Evolutionary conservation across 2,113 vertebrate genomes (phyloP).

Genomic region (Siniperca knerii): DNA sequence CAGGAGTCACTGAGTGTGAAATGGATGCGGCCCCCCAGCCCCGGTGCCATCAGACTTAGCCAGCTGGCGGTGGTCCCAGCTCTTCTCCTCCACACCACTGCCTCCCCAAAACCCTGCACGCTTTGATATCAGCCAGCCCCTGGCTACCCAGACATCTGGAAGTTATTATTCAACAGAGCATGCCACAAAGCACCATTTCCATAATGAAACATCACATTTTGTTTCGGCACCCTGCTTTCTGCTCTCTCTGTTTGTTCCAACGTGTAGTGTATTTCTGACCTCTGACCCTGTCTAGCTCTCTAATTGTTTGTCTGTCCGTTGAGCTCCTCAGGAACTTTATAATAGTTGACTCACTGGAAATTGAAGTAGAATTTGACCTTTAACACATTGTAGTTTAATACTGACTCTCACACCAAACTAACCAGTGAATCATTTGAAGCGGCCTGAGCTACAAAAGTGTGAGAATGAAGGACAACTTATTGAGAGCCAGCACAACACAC

Average conservation of each 20-base stretch:
- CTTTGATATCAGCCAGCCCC: conserved; percentile 84
- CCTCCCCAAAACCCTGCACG: conserved; percentile 78
- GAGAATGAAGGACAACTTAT: conserved; percentile 40
- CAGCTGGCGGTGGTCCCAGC: conserved; percentile 82
- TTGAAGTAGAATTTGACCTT: conserved; percentile 28
- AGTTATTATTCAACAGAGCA: conserved; percentile 86
- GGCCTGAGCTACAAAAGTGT: conserved; percentile 6
- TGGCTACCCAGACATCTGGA: conserved; percentile 87
- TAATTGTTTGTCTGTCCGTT: conserved; percentile 25
- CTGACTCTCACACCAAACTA: neutral
- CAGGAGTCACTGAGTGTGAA: conserved; percentile 85
- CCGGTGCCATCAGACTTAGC: conserved; percentile 77
- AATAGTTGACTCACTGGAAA: conserved; percentile 28
- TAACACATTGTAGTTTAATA: conserved; percentile 17
- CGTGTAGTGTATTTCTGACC: conserved; percentile 37
- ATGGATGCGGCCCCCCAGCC: conserved; percentile 76
- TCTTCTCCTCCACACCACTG: conserved; percentile 68
- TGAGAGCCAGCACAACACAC: conserved; percentile 24
- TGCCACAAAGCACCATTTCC: conserved; percentile 80
- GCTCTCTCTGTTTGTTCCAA: conserved; percentile 34
- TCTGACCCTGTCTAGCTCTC: conserved; percentile 25
- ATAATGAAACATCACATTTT: conserved; percentile 85
- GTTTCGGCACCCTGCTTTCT: conserved; percentile 56
- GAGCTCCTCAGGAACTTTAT: neutral
- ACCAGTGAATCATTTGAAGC: conserved; percentile 18